Evolutionary conservation across 2,113 vertebrate genomes (phyloP).

Genomic region (Stomatorhinus ivindoensis): DNA sequence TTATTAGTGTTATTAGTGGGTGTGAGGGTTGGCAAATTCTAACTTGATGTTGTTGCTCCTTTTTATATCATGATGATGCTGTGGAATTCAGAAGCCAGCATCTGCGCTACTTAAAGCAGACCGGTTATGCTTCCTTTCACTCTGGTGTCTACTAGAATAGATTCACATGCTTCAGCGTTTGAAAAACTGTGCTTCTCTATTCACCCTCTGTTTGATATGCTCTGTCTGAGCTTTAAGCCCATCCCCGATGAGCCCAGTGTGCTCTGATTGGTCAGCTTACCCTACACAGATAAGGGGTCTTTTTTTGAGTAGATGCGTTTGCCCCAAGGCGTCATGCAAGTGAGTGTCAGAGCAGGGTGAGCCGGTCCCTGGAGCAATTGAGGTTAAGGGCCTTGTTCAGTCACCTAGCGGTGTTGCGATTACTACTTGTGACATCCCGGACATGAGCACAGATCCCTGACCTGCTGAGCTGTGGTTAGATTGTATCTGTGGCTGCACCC

Average conservation of each 20-base stretch:
- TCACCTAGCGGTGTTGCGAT: background rate
- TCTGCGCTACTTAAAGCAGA: background rate
- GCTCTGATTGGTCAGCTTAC: no score
- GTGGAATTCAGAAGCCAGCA: background rate
- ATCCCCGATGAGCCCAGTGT: no score
- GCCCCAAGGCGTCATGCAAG: background rate
- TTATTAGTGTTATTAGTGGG: background rate
- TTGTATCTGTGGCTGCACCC: background rate
- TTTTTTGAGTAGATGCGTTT: background rate
- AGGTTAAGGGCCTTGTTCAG: background rate
- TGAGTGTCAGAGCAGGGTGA: background rate
- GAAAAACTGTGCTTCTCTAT: background rate
- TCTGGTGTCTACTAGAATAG: background rate
- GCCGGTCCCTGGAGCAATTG: background rate
- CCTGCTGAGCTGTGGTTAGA: background rate
- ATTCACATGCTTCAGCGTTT: background rate
- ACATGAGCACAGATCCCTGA: background rate
- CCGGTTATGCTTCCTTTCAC: background rate
- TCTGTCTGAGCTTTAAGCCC: background rate
- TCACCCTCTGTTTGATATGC: background rate
- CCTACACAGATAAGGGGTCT: background rate
- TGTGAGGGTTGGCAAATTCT: background rate
- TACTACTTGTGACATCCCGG: background rate
- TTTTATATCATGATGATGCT: background rate
- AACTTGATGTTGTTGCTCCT: background rate